Base-by-base conservation (phyloP, 2,797 vertebrate genomes). In the Erethizon dorsatum region DNA sequence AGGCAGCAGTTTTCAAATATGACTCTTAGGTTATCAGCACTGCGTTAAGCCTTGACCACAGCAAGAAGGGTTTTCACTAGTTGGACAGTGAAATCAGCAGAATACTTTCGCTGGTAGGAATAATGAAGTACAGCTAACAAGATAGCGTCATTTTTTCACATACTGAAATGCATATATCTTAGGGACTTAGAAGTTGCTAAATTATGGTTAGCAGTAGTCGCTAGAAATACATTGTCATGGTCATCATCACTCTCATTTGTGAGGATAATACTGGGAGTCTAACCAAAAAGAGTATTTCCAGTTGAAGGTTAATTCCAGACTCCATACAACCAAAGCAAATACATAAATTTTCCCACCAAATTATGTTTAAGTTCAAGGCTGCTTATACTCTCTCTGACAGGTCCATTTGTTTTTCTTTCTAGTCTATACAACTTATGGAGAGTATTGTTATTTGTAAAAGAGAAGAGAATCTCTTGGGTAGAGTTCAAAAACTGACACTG, bases 281-380 rank as follows among this genome's bases (percentile, higher is more conserved):
- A 73, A 84, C 57, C 89, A 59, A 18, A 54, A 65, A 79, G 31
- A 47, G 17, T 73, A 37, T 65, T 95, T 93, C 80, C 90, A 91
- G 28, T 56, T 56, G 41, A 79, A 67, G 69, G 54, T 50, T 57
- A 45, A 45, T 83, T 69, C 45, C 50, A 83, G 13, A 91, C 78
- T 83, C 54, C 67, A 54, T 56, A 14, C 20, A 50, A 18, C 41
- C 57, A 20, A 83, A 85, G 50, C 54, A 73, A 22, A 82, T 22
- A 26, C 41, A 52, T 22, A 17, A 88, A 57, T 22, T 31, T 95
- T 57, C 78, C 63, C 65, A 88, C 79, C 91, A 47, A 65, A 61
- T 77, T 59, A 54, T 41, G 50, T 92, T 89, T 31, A 41, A 47
- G 67, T 84, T 94, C n/a, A 61, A 24, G 33, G 28, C 47, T 82